These are phyloP conservation scores for Pterostichus niger DNA, from an alignment of 2,888 invertebrate genomes.

Conservation along the genomic window DNA sequence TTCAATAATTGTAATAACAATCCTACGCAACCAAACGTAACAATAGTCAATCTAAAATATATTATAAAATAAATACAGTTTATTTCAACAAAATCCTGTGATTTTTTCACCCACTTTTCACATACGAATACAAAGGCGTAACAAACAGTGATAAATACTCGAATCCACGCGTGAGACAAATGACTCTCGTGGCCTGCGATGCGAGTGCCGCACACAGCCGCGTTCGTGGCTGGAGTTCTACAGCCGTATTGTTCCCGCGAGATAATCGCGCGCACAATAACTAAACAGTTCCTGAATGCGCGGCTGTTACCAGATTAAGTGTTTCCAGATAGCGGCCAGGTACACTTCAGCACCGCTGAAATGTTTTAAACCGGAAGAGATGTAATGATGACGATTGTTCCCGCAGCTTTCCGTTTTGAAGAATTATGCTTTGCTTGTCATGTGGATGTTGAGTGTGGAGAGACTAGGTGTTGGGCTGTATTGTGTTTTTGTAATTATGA, in stretches of 20 bases:
- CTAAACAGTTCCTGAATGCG: constrained; percentile 48
- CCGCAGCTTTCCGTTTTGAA: constrained; percentile 12
- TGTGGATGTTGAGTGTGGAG: not conserved
- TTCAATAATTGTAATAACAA: too few relatives aligned
- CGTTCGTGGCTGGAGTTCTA: not conserved
- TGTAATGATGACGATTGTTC: constrained; percentile 52
- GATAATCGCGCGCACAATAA: constrained; percentile 62
- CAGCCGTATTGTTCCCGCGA: constrained; percentile 24
- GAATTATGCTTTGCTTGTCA: constrained; percentile 49
- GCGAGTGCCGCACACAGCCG: not conserved
- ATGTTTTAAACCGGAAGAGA: constrained; percentile 38
- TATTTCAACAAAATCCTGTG: constrained; percentile 2
- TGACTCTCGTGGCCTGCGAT: constrained; percentile 16
- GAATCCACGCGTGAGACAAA: constrained; percentile 40
- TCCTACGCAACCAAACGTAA: not conserved
- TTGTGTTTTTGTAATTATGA: constrained; percentile 32
- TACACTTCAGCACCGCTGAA: constrained; percentile 23
- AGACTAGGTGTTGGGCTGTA: constrained; percentile 8
- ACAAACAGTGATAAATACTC: constrained; percentile 48
- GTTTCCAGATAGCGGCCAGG: constrained; percentile 60
- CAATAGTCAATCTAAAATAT: not conserved
- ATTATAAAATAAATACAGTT: not conserved
- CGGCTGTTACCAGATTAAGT: constrained; percentile 57
- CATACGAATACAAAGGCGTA: constrained; percentile 8
- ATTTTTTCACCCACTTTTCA: not conserved